phyloP scores from a whole-genome alignment of 2,797 vertebrate genomes.

The Malacoctenus gilli region DNA sequence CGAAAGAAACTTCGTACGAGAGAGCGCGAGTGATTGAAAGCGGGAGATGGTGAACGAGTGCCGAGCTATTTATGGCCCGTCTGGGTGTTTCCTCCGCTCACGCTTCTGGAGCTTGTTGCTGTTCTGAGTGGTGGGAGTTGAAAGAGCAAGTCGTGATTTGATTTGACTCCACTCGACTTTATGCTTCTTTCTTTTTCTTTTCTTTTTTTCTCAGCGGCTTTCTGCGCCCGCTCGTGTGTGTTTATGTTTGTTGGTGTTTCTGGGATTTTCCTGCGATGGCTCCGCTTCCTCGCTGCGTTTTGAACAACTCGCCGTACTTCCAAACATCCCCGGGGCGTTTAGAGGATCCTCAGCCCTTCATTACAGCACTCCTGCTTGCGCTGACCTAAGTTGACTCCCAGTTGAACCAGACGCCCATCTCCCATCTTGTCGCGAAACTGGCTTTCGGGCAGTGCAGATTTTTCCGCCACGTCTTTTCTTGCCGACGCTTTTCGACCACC shows the following conservation, averaged over 20 bases:
- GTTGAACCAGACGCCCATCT: conserved; percentile 34
- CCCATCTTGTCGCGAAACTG: too few species aligned
- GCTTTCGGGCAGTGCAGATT: too few species aligned
- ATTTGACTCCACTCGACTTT: conserved; percentile 38
- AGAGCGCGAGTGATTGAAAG: conserved; percentile 51
- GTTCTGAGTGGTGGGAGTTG: conserved; percentile 70
- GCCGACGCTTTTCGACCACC: too few species aligned
- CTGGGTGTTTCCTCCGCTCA: conserved; percentile 69
- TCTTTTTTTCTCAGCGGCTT: conserved; percentile 8
- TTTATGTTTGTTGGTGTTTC: too few species aligned
- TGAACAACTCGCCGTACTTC: conserved; percentile 54
- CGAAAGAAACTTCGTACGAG: conserved; percentile 11
- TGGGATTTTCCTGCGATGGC: conserved; percentile 70
- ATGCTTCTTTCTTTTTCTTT: conserved; percentile 18
- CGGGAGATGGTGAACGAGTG: conserved; percentile 58
- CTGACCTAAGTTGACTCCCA: conserved; percentile 32
- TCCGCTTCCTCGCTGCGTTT: conserved; percentile 60
- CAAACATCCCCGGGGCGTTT: conserved; percentile 55
- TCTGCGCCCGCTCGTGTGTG: too few species aligned
- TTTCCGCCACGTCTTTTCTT: too few species aligned
- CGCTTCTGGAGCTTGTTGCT: conserved; percentile 65
- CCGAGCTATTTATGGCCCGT: conserved; percentile 67
- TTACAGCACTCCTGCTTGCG: conserved; percentile 24
- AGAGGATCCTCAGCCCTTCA: conserved; percentile 36
- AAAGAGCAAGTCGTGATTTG: conserved; percentile 63